Percentiles rank a stretch among this genome's conserved stretches.
phyloP scores from a whole-genome alignment of 2,113 vertebrate genomes.

The Micromys minutus region DNA sequence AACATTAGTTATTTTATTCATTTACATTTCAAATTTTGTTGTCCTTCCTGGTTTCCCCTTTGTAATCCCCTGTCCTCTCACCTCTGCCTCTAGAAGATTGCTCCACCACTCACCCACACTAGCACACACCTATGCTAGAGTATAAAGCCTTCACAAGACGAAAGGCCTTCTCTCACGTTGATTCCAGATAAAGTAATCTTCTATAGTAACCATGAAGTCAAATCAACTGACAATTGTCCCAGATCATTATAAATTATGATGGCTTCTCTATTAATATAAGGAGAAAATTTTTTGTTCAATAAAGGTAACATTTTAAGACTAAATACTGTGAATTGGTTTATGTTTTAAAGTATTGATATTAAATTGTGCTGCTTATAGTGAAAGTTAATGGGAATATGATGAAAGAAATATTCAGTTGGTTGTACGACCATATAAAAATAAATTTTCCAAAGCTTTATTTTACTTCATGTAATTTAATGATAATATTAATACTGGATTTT shows the following conservation, averaged over 20 bases:
- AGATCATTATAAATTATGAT: neutral
- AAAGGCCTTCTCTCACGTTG: too few species aligned
- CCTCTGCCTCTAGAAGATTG: too few species aligned
- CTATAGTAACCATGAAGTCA: neutral
- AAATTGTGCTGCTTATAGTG: constrained; percentile 3
- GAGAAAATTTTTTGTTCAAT: neutral
- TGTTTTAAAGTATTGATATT: constrained; percentile 24
- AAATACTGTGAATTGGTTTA: neutral
- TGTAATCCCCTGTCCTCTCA: too few species aligned
- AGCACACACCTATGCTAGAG: too few species aligned
- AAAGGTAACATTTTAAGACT: neutral
- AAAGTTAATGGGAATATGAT: neutral
- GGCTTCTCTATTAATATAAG: constrained; percentile 14
- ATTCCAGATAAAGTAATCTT: too few species aligned
- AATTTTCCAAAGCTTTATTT: neutral
- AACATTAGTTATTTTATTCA: too few species aligned
- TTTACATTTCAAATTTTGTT: too few species aligned
- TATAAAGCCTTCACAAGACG: too few species aligned
- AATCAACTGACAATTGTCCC: neutral
- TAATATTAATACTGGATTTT: neutral
- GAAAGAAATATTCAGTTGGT: neutral
- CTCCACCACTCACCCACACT: too few species aligned
- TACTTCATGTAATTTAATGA: neutral
- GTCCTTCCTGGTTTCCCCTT: too few species aligned
- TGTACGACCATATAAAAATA: neutral